These are phyloP conservation scores for Drosophila orosa DNA, from an alignment of 1,140 invertebrate genomes.

Conservation along the genomic window DNA sequence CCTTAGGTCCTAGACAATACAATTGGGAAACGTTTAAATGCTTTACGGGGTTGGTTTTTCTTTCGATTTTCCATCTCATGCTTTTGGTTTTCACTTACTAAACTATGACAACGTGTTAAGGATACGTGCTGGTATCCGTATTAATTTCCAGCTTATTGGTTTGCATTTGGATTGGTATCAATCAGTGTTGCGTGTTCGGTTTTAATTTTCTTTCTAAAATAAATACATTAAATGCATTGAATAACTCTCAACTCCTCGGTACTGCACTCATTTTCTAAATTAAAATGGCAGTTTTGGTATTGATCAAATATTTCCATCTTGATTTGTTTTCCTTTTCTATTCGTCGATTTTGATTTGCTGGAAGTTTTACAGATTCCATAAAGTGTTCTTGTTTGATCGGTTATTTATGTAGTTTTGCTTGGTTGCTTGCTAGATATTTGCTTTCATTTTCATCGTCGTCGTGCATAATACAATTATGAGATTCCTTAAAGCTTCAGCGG, in stretches of 20 bases:
- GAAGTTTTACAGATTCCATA: conserved; percentile 40
- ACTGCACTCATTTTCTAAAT: conserved; percentile 63
- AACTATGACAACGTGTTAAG: conserved; percentile 74
- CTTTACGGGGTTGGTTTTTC: conserved; percentile 30
- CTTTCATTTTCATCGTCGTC: conserved; percentile 12
- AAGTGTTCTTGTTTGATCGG: conserved; percentile 28
- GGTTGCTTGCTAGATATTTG: conserved; percentile 27
- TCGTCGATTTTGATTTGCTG: conserved; percentile 40
- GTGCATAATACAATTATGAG: conserved; percentile 55
- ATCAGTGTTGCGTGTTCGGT: conserved; percentile 13
- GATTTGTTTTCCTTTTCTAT: conserved; percentile 19
- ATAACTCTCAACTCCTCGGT: conserved; percentile 27
- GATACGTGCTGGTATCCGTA: conserved; percentile 39
- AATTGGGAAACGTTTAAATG: conserved; percentile 68
- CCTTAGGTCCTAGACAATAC: conserved; percentile 53
- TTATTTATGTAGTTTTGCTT: conserved; percentile 31
- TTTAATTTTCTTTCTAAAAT: conserved; percentile 51
- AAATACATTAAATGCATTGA: conserved; percentile 72
- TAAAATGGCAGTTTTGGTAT: conserved; percentile 76
- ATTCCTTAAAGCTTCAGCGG: conserved; percentile 51
- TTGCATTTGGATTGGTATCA: conserved; percentile 19
- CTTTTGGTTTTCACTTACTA: conserved; percentile 58
- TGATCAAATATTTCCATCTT: conserved; percentile 33
- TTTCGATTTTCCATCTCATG: conserved; percentile 6
- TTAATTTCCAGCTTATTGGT: conserved; percentile 22